Evolutionary conservation across 2,113 vertebrate genomes (phyloP).

Genomic region (Ranitomeya variabilis): DNA sequence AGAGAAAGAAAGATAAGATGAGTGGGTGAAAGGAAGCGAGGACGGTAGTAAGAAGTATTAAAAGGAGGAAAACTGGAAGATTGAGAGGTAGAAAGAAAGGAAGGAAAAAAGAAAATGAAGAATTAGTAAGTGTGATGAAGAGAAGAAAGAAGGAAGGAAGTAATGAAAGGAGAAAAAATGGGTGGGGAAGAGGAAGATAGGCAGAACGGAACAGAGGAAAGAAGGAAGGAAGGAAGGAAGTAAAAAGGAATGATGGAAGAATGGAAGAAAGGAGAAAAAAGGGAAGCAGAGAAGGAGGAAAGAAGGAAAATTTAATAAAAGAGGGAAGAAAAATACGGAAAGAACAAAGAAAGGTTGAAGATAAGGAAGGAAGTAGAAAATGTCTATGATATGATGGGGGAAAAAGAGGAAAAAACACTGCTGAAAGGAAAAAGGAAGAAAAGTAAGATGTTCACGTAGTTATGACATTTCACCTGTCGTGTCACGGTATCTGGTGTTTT

Average conservation of each 20-base stretch:
- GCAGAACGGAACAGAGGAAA: background rate
- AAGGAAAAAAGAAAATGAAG: background rate
- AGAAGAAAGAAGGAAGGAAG: background rate
- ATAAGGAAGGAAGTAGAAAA: background rate
- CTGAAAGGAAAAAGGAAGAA: no score
- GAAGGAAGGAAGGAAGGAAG: background rate
- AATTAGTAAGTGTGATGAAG: background rate
- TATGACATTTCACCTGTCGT: no score
- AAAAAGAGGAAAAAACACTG: no score
- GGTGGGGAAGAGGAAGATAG: background rate
- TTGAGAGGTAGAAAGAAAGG: background rate
- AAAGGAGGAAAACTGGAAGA: background rate
- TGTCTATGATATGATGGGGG: background rate
- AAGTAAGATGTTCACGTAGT: no score
- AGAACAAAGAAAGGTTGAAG: background rate
- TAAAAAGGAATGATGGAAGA: background rate
- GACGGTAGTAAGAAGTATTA: background rate
- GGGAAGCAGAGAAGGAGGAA: background rate
- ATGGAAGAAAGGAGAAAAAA: background rate
- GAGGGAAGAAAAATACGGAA: no score
- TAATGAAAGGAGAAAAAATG: background rate
- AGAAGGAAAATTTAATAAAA: background rate
- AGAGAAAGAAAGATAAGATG: background rate
- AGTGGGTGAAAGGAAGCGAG: background rate
- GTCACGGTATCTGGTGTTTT: no score